Evolutionary conservation across 1,140 invertebrate species (phyloP), one percentile per base, ranked within the genome.

Genomic region (Caenorhabditis remanei): DNA sequence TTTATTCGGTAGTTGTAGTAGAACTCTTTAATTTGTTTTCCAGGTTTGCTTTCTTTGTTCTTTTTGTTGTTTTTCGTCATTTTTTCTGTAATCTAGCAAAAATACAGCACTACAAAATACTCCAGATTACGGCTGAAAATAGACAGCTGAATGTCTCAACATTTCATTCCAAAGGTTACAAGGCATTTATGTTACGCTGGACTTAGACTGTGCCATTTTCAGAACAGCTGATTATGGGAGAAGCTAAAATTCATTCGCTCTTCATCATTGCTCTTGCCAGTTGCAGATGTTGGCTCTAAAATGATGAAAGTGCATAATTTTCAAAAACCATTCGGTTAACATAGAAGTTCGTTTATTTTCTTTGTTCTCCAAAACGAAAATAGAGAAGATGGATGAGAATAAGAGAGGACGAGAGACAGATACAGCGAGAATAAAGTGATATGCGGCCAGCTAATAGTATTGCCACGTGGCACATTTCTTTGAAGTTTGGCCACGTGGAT

Each of bases 401-500:
- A 21, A 21, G 24, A 63, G 61, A 21, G n/a, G 1, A 63, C 19
- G 40, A 79, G n/a, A 79, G 46, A 79, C 65, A n/a, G n/a, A 46
- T 19, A 43, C 65, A 71, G 65, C 65, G 41, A 46, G 65, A 71
- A 71, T 79, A 79, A 50, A 79, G 71, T 79, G 71, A 79, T 79
- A 79, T 79, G 71, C 71, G 46, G 21, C 9, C 71, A 79, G 71
- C 71, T 79, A 79, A 24, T 6, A 48, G 24, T 71, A 32, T 32
- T 32, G 40, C 46, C 71, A 79, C 71, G 71, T 32, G 21, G 40
- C 65, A 46, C 40, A 53, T 53, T 71, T 40, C 7, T 71, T 8
- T 58, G 13, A 4, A 32, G 24, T 79, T 79, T 79, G 71, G 46
- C 67, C 71, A 79, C 71, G 71, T 79, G 71, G 46, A 79, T 24